Evolutionary conservation across 2,113 vertebrate genomes (phyloP).

Genomic region (Odocoileus virginianus): DNA sequence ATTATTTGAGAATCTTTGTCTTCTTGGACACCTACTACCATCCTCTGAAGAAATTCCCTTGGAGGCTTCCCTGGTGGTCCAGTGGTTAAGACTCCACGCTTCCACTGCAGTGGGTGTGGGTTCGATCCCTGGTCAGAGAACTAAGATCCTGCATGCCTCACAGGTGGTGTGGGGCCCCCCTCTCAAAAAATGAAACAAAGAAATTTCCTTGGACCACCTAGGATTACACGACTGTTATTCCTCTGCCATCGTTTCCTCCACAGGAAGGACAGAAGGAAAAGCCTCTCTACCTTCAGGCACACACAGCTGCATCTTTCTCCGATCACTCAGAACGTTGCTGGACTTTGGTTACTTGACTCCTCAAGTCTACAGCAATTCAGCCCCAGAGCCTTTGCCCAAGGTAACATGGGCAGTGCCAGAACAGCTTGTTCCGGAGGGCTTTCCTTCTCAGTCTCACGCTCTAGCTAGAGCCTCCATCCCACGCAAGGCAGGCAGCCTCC

Average conservation of each 20-base stretch:
- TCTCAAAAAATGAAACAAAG: background rate
- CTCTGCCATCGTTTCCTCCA: background rate
- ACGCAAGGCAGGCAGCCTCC: background rate
- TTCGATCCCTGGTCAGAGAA: background rate
- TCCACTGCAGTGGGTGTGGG: background rate
- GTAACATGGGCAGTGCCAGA: background rate
- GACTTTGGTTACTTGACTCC: background rate
- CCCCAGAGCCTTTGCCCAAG: background rate
- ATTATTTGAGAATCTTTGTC: background rate
- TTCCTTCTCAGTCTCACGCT: background rate
- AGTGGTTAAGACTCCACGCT: background rate
- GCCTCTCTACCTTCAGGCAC: background rate
- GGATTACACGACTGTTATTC: background rate
- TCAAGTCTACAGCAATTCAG: background rate
- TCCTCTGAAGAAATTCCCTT: background rate
- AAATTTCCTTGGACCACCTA: background rate
- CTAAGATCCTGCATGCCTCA: background rate
- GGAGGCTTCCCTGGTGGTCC: background rate
- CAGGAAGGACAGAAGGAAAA: background rate
- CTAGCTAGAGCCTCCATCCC: background rate
- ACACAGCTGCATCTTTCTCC: background rate
- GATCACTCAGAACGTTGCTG: background rate
- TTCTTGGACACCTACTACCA: background rate
- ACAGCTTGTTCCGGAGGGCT: too few relatives aligned
- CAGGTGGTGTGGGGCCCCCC: fast-evolving